Evolutionary conservation across 2,888 invertebrate genomes (phyloP), one percentile per base, ranked within the genome.

Genomic region (Oxystoma pomonae): DNA sequence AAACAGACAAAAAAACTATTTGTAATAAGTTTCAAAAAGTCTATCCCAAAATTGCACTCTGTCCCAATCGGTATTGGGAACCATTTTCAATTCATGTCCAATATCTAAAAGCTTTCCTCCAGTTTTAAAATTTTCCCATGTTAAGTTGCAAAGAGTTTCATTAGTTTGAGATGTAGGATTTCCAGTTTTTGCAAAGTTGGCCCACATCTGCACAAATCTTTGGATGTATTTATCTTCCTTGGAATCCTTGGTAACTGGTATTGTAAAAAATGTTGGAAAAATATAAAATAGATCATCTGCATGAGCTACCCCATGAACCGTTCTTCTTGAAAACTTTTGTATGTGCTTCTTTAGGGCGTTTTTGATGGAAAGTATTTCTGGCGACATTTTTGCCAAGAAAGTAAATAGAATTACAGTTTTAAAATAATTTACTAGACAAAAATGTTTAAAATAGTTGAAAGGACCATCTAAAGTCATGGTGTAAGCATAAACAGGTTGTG

Each of bases 241-340:
- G 53, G 73, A 73, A 0, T 69, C 72, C 19, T 50, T 55, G 16
- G 65, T 57, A 18, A 73, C 67, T 51, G 66, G 65, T 2, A 68
- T 69, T 7, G 70, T 68, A 16, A 71, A 66, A 58, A 73, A 73
- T 0, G 70, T 70, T 1, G 67, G 72, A 62, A 77, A 77, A 2
- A 77, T 59, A 59, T 77, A 77, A 12, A 72, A 72, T 16, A 77
- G 20, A 60, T 78, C 78, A 50, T 78, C 77, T 0, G 72, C 77
- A 64, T 78, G 78, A 5, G 72, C 71, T 1, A 72, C 76, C 18
- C 77, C 77, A 58, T 68, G 56, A 1, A 67, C 18, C 19, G 66
- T 52, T 20, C 67, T 69, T 16, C 62, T 63, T 7, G 72, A 71
- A 7, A 69, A 59, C 52, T 70, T 69, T 1, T 61, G 65, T 2